These are phyloP conservation scores for Laspeyria flexula DNA, from an alignment of 2,888 invertebrate genomes.

Conservation along the genomic window DNA sequence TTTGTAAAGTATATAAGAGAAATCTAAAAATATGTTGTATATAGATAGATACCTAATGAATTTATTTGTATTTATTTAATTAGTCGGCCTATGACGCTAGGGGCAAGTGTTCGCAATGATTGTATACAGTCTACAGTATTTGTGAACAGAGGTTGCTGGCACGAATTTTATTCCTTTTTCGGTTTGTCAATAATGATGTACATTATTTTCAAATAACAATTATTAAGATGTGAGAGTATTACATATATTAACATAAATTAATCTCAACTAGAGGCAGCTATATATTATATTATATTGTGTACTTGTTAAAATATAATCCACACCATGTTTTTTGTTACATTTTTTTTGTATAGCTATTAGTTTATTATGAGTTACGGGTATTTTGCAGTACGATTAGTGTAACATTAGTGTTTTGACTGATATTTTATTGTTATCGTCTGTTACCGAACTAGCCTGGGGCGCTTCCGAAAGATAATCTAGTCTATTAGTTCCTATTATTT, in stretches of 20 bases:
- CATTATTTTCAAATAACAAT: constrained; percentile 46
- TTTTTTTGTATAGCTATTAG: constrained; percentile 40
- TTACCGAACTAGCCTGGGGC: constrained; percentile 71
- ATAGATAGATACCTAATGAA: constrained; percentile 67
- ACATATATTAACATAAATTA: constrained; percentile 56
- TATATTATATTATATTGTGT: constrained; percentile 66
- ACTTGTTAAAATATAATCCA: constrained; percentile 48
- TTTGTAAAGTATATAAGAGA: constrained; percentile 72
- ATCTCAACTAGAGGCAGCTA: constrained; percentile 79
- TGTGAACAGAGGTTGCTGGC: constrained; percentile 26
- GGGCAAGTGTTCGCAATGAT: constrained; percentile 45
- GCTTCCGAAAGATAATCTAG: constrained; percentile 48
- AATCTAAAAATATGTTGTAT: constrained; percentile 73
- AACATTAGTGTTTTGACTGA: constrained; percentile 70
- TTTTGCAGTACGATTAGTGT: constrained; percentile 54
- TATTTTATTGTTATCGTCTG: constrained; percentile 53
- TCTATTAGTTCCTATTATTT: constrained; percentile 49
- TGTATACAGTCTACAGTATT: constrained; percentile 7
- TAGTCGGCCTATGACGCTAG: constrained; percentile 73
- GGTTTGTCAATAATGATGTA: constrained; percentile 30
- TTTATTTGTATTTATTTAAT: constrained; percentile 64
- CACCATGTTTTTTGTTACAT: constrained; percentile 36
- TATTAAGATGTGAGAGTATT: constrained; percentile 50
- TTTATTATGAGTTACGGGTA: constrained; percentile 43
- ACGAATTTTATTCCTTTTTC: constrained; percentile 29